Percentiles rank a stretch among this genome's conserved stretches.
phyloP scores from a whole-genome alignment of 1,140 invertebrate genomes.

The Tetragnatha versicolor region DNA sequence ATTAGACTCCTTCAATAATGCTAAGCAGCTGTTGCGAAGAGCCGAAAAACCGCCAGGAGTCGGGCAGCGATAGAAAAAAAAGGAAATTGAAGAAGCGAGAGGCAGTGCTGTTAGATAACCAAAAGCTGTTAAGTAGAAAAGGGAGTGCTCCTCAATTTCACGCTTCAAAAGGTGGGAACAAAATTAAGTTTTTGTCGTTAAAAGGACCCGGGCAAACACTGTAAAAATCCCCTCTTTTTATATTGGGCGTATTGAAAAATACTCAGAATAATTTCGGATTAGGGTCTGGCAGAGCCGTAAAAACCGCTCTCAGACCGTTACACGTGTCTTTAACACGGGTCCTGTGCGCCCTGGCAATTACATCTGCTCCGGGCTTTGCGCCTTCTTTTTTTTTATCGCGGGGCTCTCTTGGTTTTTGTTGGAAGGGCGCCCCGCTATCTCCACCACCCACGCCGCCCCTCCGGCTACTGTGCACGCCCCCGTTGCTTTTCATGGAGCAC shows the following conservation, averaged over 20 bases:
- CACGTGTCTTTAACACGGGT: conserved; percentile 47
- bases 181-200: conserved; percentile 54
- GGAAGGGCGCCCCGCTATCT: conserved; percentile 30
- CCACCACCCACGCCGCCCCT: conserved; percentile 15
- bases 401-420: too few relatives aligned
- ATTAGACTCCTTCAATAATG: conserved; percentile 22
- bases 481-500: conserved; percentile 12
- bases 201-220: conserved; percentile 39
- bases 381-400: conserved; percentile 2
- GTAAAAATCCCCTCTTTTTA: conserved; percentile 46
- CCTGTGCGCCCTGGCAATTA: conserved; percentile 45
- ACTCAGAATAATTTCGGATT: conserved; percentile 50
- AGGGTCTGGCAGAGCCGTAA: conserved; percentile 38
- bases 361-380: conserved; percentile 42
- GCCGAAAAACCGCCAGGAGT: neutral
- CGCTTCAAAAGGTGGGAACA: conserved; percentile 9
- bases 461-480: neutral
- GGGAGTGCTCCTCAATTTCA: conserved; percentile 29
- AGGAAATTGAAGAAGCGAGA: neutral
- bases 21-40: conserved; percentile 22
- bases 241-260: conserved; percentile 28
- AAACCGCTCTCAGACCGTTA: conserved; percentile 42
- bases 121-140: neutral
- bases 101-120: conserved; percentile 2
- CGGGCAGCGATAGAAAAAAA: neutral